Percentiles rank a stretch among this genome's conserved stretches.
Evolutionary conservation across 2,797 vertebrate species (phyloP).

Genomic region (Muscicapa striata): DNA sequence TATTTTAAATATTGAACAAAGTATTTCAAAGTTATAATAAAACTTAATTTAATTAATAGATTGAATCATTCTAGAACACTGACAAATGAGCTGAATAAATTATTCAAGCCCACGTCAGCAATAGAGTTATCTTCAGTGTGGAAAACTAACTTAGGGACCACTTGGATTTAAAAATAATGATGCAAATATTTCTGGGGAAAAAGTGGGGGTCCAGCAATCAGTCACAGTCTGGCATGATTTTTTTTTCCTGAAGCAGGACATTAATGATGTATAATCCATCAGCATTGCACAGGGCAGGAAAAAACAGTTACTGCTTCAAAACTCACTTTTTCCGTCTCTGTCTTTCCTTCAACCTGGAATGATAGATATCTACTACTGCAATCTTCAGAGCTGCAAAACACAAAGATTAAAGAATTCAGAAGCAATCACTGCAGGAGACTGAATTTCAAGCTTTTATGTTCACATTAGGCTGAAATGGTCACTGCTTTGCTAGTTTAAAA

Average conservation of each 20-base stretch:
- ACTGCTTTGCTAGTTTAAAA: neutral
- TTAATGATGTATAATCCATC: neutral
- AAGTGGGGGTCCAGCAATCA: neutral
- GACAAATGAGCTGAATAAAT: constrained; percentile 31
- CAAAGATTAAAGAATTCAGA: neutral
- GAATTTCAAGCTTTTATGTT: neutral
- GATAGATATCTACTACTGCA: constrained; percentile 97
- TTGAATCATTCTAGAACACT: constrained; percentile 31
- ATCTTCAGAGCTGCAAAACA: constrained; percentile 91
- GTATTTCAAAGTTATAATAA: constrained; percentile 30
- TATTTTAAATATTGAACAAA: constrained; percentile 54
- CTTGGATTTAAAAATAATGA: neutral
- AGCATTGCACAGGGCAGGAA: neutral
- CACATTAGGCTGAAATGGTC: neutral
- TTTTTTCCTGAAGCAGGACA: neutral
- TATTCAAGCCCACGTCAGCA: constrained; percentile 1
- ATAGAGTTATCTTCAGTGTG: neutral
- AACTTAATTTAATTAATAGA: constrained; percentile 39
- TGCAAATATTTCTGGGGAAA: neutral
- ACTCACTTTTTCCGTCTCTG: constrained; percentile 97
- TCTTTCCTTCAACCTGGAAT: constrained; percentile 95
- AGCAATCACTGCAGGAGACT: neutral
- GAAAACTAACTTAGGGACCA: neutral
- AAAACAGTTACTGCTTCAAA: neutral
- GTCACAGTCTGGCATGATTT: neutral